A percentile compares a stretch with the other conserved stretches of the same genome.
These are phyloP conservation scores for Zoroaster sp. DNA, from an alignment of 53 echinoderm and acorn worm species.

Conservation along the genomic window DNA sequence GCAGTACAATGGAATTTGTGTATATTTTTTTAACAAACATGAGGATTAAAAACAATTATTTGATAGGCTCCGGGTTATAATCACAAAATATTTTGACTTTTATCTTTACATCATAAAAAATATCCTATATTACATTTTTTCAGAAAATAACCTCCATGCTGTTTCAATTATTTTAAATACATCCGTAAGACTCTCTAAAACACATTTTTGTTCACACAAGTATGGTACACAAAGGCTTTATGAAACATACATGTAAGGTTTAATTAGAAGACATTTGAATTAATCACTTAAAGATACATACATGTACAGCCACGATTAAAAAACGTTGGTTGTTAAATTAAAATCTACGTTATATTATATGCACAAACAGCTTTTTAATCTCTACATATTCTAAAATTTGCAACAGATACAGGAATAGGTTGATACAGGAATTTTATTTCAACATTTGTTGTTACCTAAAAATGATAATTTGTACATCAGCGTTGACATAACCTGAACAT, in stretches of 20 bases:
- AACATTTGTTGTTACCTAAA: too few species aligned
- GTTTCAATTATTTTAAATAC: constrained; percentile 33
- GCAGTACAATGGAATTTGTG: not conserved
- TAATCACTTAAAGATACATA: not conserved
- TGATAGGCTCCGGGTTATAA: not conserved
- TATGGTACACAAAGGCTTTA: not conserved
- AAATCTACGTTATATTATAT: constrained; percentile 21
- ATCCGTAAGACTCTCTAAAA: not conserved
- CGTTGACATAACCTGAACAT: too few species aligned
- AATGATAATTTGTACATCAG: too few species aligned
- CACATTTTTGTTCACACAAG: not conserved
- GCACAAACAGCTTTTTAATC: not conserved
- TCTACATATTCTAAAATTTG: not conserved
- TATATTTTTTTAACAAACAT: too few species aligned
- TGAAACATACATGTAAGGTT: not conserved
- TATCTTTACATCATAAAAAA: constrained; percentile 12
- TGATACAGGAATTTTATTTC: too few species aligned
- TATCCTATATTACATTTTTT: constrained; percentile 48
- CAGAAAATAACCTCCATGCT: constrained; percentile 34
- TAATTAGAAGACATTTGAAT: not conserved
- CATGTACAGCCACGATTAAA: not conserved
- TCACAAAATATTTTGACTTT: not conserved
- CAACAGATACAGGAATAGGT: not conserved
- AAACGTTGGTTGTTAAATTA: constrained; percentile 5
- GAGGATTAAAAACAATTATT: not conserved